Percentiles rank a stretch among this genome's conserved stretches.
These are phyloP conservation scores for Heloderma charlesbogerti DNA, from an alignment of 2,113 vertebrate species.

Conservation along the genomic window DNA sequence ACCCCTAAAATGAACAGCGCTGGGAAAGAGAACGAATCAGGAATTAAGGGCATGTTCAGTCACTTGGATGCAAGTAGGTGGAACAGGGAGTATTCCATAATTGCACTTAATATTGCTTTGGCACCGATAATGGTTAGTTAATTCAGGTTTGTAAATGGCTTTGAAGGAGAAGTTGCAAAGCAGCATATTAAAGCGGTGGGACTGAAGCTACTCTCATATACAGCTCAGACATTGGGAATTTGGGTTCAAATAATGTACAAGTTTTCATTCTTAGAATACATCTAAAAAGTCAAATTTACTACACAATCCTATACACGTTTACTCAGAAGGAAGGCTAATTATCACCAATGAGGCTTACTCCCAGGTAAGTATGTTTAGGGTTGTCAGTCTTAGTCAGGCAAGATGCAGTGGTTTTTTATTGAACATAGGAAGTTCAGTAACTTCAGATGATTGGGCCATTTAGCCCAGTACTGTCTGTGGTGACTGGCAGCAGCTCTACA, in stretches of 20 bases:
- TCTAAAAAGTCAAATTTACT: not conserved
- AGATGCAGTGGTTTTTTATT: not conserved
- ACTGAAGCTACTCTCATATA: conserved; percentile 34
- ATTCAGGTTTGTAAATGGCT: conserved; percentile 68
- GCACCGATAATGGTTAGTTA: conserved; percentile 70
- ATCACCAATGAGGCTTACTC: not conserved
- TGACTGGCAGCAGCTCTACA: not conserved
- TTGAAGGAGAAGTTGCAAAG: conserved; percentile 61
- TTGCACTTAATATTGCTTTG: conserved; percentile 59
- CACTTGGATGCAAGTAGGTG: conserved; percentile 70
- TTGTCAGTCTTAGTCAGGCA: not conserved
- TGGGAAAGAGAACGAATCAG: conserved; percentile 59
- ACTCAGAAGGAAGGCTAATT: not conserved
- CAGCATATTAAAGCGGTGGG: conserved; percentile 41
- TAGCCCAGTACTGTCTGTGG: not conserved
- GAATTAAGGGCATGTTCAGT: conserved; percentile 69
- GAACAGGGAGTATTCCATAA: conserved; percentile 71
- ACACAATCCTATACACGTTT: not conserved
- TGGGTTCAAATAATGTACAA: not conserved
- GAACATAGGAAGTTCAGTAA: not conserved
- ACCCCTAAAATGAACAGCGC: conserved; percentile 62
- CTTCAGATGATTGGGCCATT: not conserved
- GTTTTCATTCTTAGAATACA: not conserved
- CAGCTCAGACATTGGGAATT: not conserved
- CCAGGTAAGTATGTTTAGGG: not conserved